Conservation (phyloP, 2,113 vertebrate genomes). For the Aleadryas rufinucha region DNA sequence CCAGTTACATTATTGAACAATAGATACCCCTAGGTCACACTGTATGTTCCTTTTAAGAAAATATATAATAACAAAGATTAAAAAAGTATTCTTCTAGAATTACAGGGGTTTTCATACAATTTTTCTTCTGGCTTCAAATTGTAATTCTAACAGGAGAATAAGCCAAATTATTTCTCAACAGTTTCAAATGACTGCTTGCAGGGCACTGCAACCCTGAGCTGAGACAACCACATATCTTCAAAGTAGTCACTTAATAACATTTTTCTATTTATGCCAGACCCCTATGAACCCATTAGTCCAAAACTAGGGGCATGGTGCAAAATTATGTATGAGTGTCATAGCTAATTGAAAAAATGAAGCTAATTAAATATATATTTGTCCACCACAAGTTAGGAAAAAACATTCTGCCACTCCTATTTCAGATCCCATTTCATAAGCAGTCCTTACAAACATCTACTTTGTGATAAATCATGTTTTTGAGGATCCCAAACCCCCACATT, state of each 20-base stretch:
- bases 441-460: not conserved
- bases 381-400: not conserved
- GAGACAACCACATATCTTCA: not conserved
- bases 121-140: not conserved
- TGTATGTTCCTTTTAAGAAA: not conserved
- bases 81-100: not conserved
- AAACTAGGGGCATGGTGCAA: not conserved
- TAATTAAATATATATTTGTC: not conserved
- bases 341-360: not conserved
- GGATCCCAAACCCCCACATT: not conserved
- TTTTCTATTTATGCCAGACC: not conserved
- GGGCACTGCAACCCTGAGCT: not conserved
- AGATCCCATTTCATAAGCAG: not conserved
- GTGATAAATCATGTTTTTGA: not conserved
- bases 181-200: not conserved
- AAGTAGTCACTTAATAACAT: not conserved
- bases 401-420: not conserved
- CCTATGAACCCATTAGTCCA: not conserved
- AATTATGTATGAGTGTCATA: not conserved
- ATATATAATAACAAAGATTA: not conserved
- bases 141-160: not conserved
- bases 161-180: not conserved
- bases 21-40: not conserved
- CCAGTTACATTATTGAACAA: conserved; percentile 43
- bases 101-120: rapidly evolving